Conservation (phyloP, 1,140 invertebrate genomes). For the Cherax quadricarinatus region DNA sequence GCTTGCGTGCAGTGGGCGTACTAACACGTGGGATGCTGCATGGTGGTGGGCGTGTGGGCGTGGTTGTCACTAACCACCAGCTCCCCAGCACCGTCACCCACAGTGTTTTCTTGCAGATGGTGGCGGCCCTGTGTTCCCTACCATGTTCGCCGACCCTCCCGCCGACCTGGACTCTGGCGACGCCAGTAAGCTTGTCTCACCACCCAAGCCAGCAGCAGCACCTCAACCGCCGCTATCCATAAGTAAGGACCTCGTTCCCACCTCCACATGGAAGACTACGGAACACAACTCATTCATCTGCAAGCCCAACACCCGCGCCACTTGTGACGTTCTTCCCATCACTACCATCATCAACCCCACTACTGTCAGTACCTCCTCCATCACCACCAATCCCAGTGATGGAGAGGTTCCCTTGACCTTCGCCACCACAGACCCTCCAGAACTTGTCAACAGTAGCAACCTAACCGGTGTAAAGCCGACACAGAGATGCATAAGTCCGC, state of each 20-base stretch:
- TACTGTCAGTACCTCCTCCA: not conserved
- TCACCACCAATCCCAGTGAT: not conserved
- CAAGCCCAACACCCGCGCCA: not conserved
- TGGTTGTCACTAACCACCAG: conserved; percentile 50
- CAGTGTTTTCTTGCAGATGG: conserved; percentile 66
- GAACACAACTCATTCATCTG: not conserved
- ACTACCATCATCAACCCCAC: not conserved
- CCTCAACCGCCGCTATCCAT: conserved; percentile 19
- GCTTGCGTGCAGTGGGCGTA: conserved; percentile 1
- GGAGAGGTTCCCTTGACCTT: not conserved
- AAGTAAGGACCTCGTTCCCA: conserved; percentile 41
- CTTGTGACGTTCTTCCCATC: not conserved
- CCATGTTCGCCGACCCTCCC: conserved; percentile 53
- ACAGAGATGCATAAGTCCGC: conserved; percentile 3
- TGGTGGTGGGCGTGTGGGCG: conserved; percentile 52
- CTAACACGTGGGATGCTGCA: conserved; percentile 21
- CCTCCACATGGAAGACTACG: not conserved
- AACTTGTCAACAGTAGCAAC: not conserved
- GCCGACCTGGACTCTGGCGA: conserved; percentile 10
- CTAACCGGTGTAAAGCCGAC: not conserved
- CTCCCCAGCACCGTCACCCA: conserved; percentile 53
- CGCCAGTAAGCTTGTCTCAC: not conserved
- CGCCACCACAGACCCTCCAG: not conserved
- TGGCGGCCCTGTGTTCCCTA: conserved; percentile 56
- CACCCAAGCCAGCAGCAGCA: conserved; percentile 8